Evolutionary conservation across 2,113 vertebrate species (phyloP).

Genomic region (Eudorcas thomsonii): DNA sequence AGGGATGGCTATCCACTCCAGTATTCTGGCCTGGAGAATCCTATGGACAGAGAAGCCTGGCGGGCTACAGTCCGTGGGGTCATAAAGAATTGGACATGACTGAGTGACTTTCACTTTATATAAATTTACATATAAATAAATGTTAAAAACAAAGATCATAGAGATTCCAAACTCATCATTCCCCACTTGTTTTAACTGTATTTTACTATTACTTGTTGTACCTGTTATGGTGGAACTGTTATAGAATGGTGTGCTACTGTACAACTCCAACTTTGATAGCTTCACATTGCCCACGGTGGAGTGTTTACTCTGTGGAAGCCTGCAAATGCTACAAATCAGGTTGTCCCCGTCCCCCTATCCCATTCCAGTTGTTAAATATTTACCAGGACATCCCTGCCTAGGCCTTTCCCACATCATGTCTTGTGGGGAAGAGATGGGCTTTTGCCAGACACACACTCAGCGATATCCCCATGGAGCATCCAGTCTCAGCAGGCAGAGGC

Average conservation of each 20-base stretch:
- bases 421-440: not conserved
- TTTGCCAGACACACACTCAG: not conserved
- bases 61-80: not conserved
- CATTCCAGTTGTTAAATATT: not conserved
- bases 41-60: not conserved
- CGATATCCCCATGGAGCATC: not conserved
- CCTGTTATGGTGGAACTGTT: not conserved
- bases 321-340: not conserved
- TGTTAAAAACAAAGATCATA: not conserved
- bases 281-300: not conserved
- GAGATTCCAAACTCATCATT: not conserved
- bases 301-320: not conserved
- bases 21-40: not conserved
- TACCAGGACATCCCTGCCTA: not conserved
- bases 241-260: not conserved
- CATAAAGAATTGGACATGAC: not conserved
- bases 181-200: not conserved
- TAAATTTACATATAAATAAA: constrained; percentile 33
- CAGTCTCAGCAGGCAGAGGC: not conserved
- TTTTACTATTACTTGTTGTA: not conserved
- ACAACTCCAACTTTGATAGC: not conserved
- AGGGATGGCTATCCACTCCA: not conserved
- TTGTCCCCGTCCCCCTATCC: no score
- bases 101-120: not conserved
- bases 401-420: not conserved